Evolutionary conservation across 1,140 invertebrate genomes (phyloP).

Genomic region (Atta colombica): DNA sequence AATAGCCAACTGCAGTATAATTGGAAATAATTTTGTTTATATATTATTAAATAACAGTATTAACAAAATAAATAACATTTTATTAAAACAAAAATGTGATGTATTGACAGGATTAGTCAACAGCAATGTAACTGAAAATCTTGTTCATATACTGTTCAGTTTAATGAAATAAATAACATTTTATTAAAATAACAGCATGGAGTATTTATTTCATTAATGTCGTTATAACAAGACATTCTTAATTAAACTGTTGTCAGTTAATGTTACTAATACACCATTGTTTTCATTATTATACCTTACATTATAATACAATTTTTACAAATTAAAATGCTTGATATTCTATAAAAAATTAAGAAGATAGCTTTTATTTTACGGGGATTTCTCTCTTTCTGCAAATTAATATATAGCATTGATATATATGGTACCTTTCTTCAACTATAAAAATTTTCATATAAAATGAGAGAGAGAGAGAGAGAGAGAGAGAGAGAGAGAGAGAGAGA

Average conservation of each 20-base stretch:
- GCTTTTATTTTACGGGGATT: neutral
- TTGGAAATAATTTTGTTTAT: too few species aligned
- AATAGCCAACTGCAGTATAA: too few species aligned
- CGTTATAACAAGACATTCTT: too few species aligned
- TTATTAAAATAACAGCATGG: too few species aligned
- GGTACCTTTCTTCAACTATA: neutral
- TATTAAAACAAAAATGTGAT: too few species aligned
- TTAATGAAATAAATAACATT: too few species aligned
- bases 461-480: neutral
- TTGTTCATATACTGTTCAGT: too few species aligned
- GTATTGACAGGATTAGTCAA: too few species aligned
- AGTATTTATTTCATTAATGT: too few species aligned
- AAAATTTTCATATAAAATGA: conserved; percentile 12
- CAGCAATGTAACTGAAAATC: too few species aligned
- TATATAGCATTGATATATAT: conserved; percentile 11
- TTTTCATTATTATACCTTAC: neutral
- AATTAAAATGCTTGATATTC: neutral
- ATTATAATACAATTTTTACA: neutral
- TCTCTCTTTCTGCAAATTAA: neutral
- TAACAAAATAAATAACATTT: too few species aligned
- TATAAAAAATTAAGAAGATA: neutral
- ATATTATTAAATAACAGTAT: too few species aligned
- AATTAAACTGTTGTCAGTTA: neutral
- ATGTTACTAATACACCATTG: neutral
- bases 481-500: neutral